Evolutionary conservation across 2,113 vertebrate species (phyloP), one percentile per base, ranked within the genome.

Genomic region (Phoenicopterus ruber): DNA sequence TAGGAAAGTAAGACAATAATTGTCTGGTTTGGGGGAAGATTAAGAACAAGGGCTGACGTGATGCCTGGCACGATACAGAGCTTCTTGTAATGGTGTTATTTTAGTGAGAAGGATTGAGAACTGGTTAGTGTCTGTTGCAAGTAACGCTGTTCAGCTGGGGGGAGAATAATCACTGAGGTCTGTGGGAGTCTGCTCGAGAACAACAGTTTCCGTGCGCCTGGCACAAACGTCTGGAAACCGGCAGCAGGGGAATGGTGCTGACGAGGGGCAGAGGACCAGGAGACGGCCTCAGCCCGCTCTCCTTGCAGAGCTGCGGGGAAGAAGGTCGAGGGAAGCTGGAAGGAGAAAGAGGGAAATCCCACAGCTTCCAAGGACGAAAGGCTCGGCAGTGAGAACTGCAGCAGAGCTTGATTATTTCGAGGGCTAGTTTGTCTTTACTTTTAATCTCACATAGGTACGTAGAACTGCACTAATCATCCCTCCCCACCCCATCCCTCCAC

Each of bases 311-410:
- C 66, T 38, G 50, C 11, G 50, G 46, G 62, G 57, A 52, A 59
- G 74, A 61, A 50, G 50, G 40, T 20, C 34, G 57, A 61, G 49
- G 62, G 58, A 65, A n/a, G 71, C 28, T 82, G 63, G 58, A n/a
- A 66, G 44, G 54, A 58, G 40, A 62, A 55, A 14, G 0, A 10
- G 10, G 24, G n/a, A 52, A 54, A 66, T 2, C 29, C n/a, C 36
- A n/a, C 42, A 29, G 18, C 34, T 77, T 59, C 78, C 55, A 21
- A 24, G 54, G 31, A 57, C 3, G 7, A 19, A 31, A 57, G 32
- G 18, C 16, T 36, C 2, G 1, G 29, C 0, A 44, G 88, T 9
- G 38, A 52, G 0, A 0, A 46, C 31, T 1, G 1, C 42, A 63
- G 54, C 44, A n/a, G 44, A 28, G 11, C 52, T 47, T 20, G 10